Conservation (phyloP, 2,888 invertebrate genomes). For the Bedellia somnulentella region DNA sequence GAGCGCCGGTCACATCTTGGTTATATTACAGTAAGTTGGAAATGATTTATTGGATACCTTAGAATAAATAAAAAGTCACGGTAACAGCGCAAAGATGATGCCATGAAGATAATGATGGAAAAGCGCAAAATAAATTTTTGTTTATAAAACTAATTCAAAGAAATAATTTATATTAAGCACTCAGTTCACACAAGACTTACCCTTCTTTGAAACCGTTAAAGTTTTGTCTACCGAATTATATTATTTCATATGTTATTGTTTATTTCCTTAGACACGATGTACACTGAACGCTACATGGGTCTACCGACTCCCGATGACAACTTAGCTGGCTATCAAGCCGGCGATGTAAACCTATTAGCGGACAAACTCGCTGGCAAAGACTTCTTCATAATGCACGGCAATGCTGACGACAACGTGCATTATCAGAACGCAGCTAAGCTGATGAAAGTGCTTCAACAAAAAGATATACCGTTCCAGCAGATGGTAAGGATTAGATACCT, state of each 20-base stretch:
- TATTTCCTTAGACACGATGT: slow-evolving; percentile 80
- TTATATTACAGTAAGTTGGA: slow-evolving; percentile 77
- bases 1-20: slow-evolving; percentile 92
- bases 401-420: slow-evolving; percentile 91
- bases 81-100: too few species aligned
- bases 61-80: neutral
- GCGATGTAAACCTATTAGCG: slow-evolving; percentile 70
- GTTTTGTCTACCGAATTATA: too few species aligned
- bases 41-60: too few species aligned
- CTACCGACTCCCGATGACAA: slow-evolving; percentile 75
- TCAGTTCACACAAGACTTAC: too few species aligned
- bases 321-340: slow-evolving; percentile 68
- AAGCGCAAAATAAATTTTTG: too few species aligned
- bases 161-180: too few species aligned
- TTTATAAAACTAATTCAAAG: too few species aligned
- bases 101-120: too few species aligned
- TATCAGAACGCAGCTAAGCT: slow-evolving; percentile 80
- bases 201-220: too few species aligned
- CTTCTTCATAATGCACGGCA: slow-evolving; percentile 86
- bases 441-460: slow-evolving; percentile 69
- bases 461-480: slow-evolving; percentile 78
- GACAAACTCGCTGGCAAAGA: slow-evolving; percentile 72
- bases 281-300: slow-evolving; percentile 94
- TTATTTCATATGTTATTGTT: too few species aligned
- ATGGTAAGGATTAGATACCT: slow-evolving; percentile 62